Evolutionary conservation across 2,113 vertebrate species (phyloP), one percentile per base, ranked within the genome.

Genomic region (Aphelocoma coerulescens): DNA sequence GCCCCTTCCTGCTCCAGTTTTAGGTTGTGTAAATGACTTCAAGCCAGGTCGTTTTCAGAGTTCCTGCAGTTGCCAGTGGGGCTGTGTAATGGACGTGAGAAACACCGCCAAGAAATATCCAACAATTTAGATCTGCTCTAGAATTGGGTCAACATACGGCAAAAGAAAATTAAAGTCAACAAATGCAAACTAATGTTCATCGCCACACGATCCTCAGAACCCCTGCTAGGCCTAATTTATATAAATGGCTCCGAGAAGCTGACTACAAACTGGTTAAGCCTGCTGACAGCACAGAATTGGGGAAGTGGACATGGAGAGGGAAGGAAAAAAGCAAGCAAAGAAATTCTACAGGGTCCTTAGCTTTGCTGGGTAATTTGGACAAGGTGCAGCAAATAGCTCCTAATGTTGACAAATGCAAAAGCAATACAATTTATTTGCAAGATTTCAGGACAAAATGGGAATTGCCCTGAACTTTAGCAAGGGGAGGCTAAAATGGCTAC

Each of bases 191-290:
- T 95, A 97, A 97, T 69, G 96, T 89, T 97, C 96, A 67, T 94
- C 55, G 1, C 95, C 85, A 85, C 94, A 95, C 16, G 59, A 96
- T 89, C 85, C 87, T 87, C 32, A 10, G 91, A 93, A 92, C 94
- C 87, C 94, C 97, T 91, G 93, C 96, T 95, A 91, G 85, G 94
- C 91, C 93, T 97, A 97, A 97, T 97, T 97, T 97, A 97, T 97
- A 97, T 97, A 97, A 97, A 97, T 97, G 96, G 89, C 93, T 94
- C 84, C 3, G 5, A 96, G 96, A 95, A 96, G 90, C 94, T 96
- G 89, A 94, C 95, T 97, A 65, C 90, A 95, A 91, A 97, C 92
- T 79, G 81, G 91, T 95, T 97, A 94, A 93, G 91, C 83, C 88
- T 97, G 97, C 97, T 97, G 96, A 97, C 97, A 97, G 65, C 81